Evolutionary conservation across 2,888 invertebrate species (phyloP), one percentile per base, ranked within the genome.

Genomic region (Dasysyrphus tricinctus): DNA sequence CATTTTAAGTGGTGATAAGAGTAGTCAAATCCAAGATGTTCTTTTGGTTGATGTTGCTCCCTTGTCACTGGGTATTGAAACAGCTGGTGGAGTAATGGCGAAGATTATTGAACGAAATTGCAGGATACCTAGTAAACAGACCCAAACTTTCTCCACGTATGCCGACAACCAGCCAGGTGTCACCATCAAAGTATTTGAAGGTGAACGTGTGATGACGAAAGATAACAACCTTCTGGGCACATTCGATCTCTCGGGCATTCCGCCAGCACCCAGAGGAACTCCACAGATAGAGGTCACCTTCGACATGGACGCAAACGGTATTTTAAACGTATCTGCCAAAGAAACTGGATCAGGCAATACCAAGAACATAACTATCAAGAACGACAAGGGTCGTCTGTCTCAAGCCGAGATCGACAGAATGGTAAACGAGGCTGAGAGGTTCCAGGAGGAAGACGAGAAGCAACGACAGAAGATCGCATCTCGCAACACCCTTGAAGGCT

Each of bases 141-240:
- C 94, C 0, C 94, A 95, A 90, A 94, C 94, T 1, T 96, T 96
- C 93, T 95, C 96, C 61, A 96, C 96, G 0, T 96, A 95, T 90
- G 93, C 95, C 0, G 96, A 96, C 93, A 96, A 96, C 92, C 96
- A 96, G 91, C 94, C 95, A 1, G 95, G 94, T 0, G 96, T 96
- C 57, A 94, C 94, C 37, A 95, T 96, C 88, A 95, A 95, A 91
- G 95, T 95, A 39, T 95, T 94, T 91, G 95, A 96, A 90, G 96
- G 96, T 47, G 96, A 96, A 92, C 93, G 96, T 47, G 96, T 97
- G 63, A 97, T 97, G 97, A 97, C 97, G 88, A 97, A 96, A 91
- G 97, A 97, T 92, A 98, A 98, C 94, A 97, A 98, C 93, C 94
- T 97, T 61, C 94, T 98, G 78, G 98, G 98, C 78, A 98, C 97